Base-by-base conservation (phyloP, 2,888 invertebrate species). In the Abrostola triplasia region DNA sequence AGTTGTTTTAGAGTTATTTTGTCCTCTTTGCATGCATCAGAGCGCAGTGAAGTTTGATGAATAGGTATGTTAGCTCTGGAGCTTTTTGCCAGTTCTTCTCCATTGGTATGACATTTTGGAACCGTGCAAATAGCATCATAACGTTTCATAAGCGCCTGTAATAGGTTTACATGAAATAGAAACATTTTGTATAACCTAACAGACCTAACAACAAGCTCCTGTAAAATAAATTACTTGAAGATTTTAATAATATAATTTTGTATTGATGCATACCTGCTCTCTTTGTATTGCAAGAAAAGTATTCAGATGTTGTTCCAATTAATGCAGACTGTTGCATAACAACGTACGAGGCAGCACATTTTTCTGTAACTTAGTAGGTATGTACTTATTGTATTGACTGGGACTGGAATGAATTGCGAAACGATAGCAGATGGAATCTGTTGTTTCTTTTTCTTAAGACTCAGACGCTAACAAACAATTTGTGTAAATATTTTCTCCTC, bases 341-440 rank as follows among this genome's bases (percentile, higher is more conserved):
- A 44, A 42, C 44, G 57, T 55, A 41, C 36, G 44, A 54, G 13
- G 11, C 52, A 56, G 51, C 56, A 59, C 48, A 67, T 61, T 70
- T 52, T 60, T 41, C 42, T n/a, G 40, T 58, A 44, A 7, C 40
- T 24, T 24, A 4, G 24, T 24, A 24, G 24, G 24, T 24, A 24
- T 4, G 24, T 40, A 40, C 44, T 44, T 13, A 37, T 37, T 55
- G 50, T 49, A 35, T n/a, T 24, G 38, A 36, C 38, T 36, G 55
- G 58, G 59, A 67, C 70, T 63, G 50, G 37, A 60, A 62, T 61
- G 37, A 59, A 67, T 60, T 58, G 49, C 49, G 37, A 62, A 75
- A 66, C 12, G 12, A 62, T 36, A n/a, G 41, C 47, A 56, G 49
- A 51, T 58, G 41, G 65, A 61, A 49, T 65, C 36, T 36, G 47